These are phyloP conservation scores for Macrochelys suwanniensis DNA, from an alignment of 2,797 vertebrate genomes.

Conservation along the genomic window DNA sequence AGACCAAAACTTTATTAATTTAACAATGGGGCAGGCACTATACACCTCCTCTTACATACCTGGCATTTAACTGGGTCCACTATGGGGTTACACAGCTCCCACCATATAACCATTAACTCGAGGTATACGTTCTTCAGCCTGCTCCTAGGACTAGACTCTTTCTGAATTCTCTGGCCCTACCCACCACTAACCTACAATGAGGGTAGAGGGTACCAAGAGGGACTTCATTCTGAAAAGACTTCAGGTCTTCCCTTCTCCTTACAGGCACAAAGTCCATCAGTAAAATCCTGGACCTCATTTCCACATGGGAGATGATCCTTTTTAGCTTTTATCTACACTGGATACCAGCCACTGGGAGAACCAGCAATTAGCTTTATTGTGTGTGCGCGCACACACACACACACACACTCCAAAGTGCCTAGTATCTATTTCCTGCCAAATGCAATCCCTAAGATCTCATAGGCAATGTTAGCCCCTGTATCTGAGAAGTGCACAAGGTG, in stretches of 20 bases:
- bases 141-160: not conserved
- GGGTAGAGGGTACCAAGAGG: not conserved
- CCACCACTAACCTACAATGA: not conserved
- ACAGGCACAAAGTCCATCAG: not conserved
- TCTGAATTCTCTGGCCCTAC: not conserved
- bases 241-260: not conserved
- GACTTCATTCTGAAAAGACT: not conserved
- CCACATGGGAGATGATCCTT: not conserved
- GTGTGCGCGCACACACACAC: not conserved
- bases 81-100: not conserved
- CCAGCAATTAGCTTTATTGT: not conserved
- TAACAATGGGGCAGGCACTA: not conserved
- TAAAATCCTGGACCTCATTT: not conserved
- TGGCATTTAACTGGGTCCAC: not conserved
- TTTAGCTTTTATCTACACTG: not conserved
- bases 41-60: not conserved
- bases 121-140: not conserved
- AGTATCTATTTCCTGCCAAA: not conserved
- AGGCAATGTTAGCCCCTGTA: not conserved
- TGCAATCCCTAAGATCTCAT: not conserved
- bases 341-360: not conserved
- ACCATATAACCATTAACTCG: not conserved
- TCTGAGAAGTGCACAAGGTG: not conserved
- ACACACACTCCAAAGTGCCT: not conserved
- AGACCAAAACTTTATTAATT: not conserved